Evolutionary conservation across 2,113 vertebrate species (phyloP).

Genomic region (Myotis yumanensis): DNA sequence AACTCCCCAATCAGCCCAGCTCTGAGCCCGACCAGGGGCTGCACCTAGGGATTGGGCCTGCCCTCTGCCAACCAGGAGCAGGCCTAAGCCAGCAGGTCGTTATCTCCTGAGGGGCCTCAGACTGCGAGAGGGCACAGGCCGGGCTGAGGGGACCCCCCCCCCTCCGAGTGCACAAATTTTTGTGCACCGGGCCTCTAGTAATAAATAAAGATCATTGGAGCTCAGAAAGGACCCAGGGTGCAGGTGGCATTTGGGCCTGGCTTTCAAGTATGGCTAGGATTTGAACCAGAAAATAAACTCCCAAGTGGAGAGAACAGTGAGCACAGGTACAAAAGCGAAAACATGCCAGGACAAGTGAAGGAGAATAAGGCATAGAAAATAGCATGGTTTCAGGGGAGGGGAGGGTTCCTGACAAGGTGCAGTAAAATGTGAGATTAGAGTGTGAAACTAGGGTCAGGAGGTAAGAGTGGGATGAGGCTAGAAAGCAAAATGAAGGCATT

Average conservation of each 20-base stretch:
- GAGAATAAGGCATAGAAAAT: not conserved
- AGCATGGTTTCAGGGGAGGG: not conserved
- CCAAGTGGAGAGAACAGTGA: not conserved
- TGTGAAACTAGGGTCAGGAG: not conserved
- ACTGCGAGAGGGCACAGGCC: too few species aligned
- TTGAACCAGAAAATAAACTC: not conserved
- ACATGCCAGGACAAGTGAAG: not conserved
- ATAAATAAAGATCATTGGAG: not conserved
- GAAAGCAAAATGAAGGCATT: not conserved
- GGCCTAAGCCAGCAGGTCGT: too few species aligned
- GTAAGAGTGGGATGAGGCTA: not conserved
- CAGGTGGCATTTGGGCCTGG: not conserved
- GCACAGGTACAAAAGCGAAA: not conserved
- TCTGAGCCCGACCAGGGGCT: too few species aligned
- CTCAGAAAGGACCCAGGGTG: not conserved
- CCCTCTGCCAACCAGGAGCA: too few species aligned
- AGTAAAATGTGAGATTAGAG: not conserved
- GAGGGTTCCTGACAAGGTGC: not conserved
- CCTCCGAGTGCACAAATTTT: too few species aligned
- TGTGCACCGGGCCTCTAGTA: too few species aligned
- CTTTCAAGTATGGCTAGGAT: not conserved
- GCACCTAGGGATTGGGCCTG: too few species aligned
- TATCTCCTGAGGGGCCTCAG: too few species aligned
- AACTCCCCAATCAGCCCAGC: too few species aligned
- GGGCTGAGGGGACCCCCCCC: too few species aligned